These are phyloP conservation scores for Ranitomeya imitator DNA, from an alignment of 2,113 vertebrate species.

Conservation along the genomic window DNA sequence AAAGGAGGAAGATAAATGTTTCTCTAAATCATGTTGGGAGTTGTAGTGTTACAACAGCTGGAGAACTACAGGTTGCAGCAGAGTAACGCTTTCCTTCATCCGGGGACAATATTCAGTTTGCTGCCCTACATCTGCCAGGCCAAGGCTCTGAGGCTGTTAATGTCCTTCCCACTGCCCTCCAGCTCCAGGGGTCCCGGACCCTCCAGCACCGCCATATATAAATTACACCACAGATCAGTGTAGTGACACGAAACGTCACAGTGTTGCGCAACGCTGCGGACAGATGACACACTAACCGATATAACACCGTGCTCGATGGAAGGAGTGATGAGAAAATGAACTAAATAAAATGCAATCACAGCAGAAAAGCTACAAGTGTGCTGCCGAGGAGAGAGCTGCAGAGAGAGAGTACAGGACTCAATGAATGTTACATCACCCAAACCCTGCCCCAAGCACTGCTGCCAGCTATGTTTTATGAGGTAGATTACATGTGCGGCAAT, in stretches of 20 bases:
- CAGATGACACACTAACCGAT: constrained; percentile 1
- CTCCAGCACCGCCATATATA: neutral
- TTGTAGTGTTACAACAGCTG: too few relatives aligned
- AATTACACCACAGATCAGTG: neutral
- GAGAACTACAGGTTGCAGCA: too few relatives aligned
- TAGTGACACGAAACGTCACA: neutral
- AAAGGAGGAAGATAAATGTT: too few relatives aligned
- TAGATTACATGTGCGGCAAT: too few relatives aligned
- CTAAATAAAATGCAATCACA: neutral
- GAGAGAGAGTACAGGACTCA: neutral
- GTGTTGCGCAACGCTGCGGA: neutral
- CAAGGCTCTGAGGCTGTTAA: too few relatives aligned
- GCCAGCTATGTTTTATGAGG: too few relatives aligned
- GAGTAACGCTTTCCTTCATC: too few relatives aligned
- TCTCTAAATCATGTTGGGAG: too few relatives aligned
- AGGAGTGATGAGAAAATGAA: neutral
- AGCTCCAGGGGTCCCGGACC: too few relatives aligned
- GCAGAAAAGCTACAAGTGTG: neutral
- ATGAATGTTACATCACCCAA: neutral
- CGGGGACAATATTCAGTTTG: too few relatives aligned
- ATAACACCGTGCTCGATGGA: neutral
- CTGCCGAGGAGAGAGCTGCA: neutral
- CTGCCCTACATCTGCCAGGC: too few relatives aligned
- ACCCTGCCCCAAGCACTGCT: neutral
- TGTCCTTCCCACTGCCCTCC: too few relatives aligned